phyloP scores from a whole-genome alignment of 2,797 vertebrate genomes.

The Micrastur ruficollis region DNA sequence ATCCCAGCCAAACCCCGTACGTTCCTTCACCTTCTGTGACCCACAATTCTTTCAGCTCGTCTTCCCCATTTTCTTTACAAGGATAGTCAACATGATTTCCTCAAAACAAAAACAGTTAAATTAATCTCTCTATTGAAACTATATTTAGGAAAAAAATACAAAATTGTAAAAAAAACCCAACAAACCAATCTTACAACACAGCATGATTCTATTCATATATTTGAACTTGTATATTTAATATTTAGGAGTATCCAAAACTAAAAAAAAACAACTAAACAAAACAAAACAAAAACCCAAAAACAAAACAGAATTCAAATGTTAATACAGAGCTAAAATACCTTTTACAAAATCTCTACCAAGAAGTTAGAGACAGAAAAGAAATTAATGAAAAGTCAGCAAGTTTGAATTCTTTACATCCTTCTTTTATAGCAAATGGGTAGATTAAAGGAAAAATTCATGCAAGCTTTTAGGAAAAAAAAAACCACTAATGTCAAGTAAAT shows the following conservation, averaged over 20 bases:
- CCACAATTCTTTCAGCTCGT: background rate
- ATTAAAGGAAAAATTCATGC: constrained; percentile 43
- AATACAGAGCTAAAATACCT: background rate
- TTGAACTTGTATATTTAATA: background rate
- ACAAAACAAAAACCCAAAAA: too few species aligned
- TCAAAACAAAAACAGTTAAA: background rate
- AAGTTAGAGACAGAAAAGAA: background rate
- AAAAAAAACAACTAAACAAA: background rate
- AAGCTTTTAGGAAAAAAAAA: background rate
- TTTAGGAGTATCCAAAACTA: background rate
- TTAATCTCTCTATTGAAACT: background rate
- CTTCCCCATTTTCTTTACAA: background rate
- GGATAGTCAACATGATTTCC: background rate
- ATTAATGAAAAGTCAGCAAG: background rate
- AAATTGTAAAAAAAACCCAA: background rate
- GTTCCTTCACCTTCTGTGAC: background rate
- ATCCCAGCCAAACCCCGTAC: background rate
- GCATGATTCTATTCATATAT: background rate
- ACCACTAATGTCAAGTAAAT: constrained; percentile 56
- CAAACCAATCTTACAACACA: background rate
- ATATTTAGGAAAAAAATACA: background rate
- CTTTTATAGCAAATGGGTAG: constrained; percentile 1
- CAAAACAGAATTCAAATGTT: background rate
- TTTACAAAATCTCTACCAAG: background rate
- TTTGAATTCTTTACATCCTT: constrained; percentile 25